These are phyloP conservation scores for Drosophila miranda DNA, from an alignment of 1,140 invertebrate genomes.

Conservation along the genomic window DNA sequence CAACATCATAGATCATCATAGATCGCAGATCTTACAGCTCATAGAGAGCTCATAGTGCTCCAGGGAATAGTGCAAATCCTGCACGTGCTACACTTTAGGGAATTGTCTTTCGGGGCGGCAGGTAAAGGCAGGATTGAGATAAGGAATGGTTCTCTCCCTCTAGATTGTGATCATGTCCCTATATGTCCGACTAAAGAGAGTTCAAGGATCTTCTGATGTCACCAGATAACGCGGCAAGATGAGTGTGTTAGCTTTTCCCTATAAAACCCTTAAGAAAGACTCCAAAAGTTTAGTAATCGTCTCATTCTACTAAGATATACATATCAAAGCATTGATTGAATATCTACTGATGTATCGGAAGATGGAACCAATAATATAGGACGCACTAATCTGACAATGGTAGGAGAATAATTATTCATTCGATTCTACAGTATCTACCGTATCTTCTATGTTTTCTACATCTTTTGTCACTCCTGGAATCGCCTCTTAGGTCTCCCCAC, in stretches of 20 bases:
- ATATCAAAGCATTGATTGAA: no score
- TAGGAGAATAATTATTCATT: no score
- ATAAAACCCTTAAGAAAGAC: no score
- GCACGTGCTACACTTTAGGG: conserved; percentile 22
- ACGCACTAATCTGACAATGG: no score
- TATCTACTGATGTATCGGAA: no score
- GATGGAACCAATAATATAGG: no score
- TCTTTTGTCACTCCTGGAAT: conserved; percentile 10
- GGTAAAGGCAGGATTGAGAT: conserved; percentile 13
- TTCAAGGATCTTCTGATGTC: conserved; percentile 16
- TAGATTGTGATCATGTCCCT: neutral
- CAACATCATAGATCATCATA: conserved; percentile 22
- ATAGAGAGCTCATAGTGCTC: conserved; percentile 20
- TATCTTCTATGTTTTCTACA: neutral
- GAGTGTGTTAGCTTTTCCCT: no score
- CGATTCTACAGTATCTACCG: no score
- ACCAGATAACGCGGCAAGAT: no score
- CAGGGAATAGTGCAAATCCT: conserved; percentile 25
- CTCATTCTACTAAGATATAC: no score
- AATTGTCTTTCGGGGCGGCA: neutral
- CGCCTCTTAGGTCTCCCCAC: neutral
- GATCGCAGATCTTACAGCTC: conserved; percentile 4
- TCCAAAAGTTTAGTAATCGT: no score
- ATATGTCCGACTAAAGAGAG: neutral
- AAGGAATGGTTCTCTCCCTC: conserved; percentile 6